Conservation (phyloP, 2,888 invertebrate species). For the Philhelius pedissequus region DNA sequence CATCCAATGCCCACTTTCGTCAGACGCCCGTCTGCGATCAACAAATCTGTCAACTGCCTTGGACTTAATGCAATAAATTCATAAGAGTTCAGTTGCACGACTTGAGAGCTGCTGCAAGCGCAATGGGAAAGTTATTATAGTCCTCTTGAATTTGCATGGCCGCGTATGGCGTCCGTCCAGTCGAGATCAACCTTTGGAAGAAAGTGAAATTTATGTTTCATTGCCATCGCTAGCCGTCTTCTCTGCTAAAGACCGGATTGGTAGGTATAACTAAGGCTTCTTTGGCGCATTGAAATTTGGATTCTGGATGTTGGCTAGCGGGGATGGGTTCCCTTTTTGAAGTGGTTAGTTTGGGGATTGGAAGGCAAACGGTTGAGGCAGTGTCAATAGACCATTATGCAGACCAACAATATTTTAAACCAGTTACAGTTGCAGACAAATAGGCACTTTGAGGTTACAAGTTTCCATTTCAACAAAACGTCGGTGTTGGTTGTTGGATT, state of each 20-base stretch:
- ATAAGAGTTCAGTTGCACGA: slow-evolving; percentile 20
- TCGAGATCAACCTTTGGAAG: slow-evolving; percentile 51
- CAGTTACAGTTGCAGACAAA: not conserved
- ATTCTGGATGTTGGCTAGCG: not conserved
- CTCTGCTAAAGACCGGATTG: not conserved
- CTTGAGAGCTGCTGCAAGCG: not conserved
- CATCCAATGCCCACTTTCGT: not conserved
- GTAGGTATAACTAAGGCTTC: not conserved
- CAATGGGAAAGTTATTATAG: slow-evolving; percentile 58
- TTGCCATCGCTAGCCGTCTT: not conserved
- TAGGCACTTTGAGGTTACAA: not conserved
- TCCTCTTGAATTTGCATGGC: slow-evolving; percentile 49
- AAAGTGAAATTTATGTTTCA: slow-evolving; percentile 60
- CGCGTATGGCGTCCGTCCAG: not conserved
- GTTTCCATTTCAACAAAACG: not conserved
- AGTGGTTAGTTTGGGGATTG: not conserved
- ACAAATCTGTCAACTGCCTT: not conserved
- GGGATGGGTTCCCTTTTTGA: not conserved
- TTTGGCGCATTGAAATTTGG: not conserved
- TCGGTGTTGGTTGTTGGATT: not conserved
- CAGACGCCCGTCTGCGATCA: not conserved
- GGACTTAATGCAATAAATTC: slow-evolving; percentile 27
- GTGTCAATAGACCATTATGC: not conserved
- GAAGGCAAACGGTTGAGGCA: not conserved
- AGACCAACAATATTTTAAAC: not conserved